Conservation (phyloP, 2,113 vertebrate species). For the Lepidothrix coronata region DNA sequence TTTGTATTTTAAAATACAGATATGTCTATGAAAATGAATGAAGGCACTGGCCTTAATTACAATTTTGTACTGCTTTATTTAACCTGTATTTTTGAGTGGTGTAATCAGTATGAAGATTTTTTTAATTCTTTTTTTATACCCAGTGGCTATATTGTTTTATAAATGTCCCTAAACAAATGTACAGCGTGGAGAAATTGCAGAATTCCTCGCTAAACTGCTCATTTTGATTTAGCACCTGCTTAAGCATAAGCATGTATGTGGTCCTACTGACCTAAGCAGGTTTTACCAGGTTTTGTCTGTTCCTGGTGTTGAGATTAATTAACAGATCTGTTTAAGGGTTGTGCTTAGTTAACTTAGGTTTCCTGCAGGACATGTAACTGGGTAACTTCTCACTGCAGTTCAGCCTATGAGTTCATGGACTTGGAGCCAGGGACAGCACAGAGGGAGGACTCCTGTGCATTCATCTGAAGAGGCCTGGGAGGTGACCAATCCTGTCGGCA, state of each 20-base stretch:
- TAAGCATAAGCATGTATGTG: not conserved
- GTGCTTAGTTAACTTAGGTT: not conserved
- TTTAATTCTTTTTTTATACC: not conserved
- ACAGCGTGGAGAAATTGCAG: not conserved
- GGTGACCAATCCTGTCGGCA: not conserved
- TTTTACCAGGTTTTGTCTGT: not conserved
- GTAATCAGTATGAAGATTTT: not conserved
- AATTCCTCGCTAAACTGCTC: not conserved
- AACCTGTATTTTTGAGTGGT: not conserved
- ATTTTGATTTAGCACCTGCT: not conserved
- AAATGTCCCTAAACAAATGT: not conserved
- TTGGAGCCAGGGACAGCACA: not conserved
- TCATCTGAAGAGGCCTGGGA: not conserved
- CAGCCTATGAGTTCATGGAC: not conserved
- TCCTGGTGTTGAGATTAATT: not conserved
- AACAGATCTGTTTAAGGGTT: not conserved
- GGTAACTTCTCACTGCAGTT: not conserved
- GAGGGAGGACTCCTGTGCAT: not conserved
- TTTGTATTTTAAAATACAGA: not conserved
- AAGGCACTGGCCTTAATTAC: not conserved
- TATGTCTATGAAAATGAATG: not conserved
- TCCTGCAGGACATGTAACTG: not conserved
- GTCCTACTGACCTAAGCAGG: not conserved
- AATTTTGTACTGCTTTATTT: not conserved
- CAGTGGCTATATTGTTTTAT: not conserved